Percentiles rank a stretch among this genome's conserved stretches.
These are phyloP conservation scores for Takifugu flavidus DNA, from an alignment of 2,113 vertebrate genomes.

Conservation along the genomic window DNA sequence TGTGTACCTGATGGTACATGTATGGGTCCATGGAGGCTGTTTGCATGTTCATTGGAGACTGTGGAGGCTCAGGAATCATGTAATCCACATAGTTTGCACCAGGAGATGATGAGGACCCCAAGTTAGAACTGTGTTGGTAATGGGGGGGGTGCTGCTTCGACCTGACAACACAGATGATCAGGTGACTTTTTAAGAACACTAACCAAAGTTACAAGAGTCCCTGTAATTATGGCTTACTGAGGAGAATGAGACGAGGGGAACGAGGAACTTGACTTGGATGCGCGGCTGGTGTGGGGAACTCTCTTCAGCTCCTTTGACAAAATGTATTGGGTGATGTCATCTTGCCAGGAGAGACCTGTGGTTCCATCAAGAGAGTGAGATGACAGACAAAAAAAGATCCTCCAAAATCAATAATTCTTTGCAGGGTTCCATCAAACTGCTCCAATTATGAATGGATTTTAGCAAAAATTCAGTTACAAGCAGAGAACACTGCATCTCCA, in stretches of 20 bases:
- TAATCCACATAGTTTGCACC: slow-evolving; percentile 85
- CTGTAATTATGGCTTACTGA: slow-evolving; percentile 45
- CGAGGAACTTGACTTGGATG: slow-evolving; percentile 47
- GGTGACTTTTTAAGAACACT: background rate
- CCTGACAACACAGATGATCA: slow-evolving; percentile 36
- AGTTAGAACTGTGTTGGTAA: slow-evolving; percentile 48
- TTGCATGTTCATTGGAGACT: slow-evolving; percentile 74
- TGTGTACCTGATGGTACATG: slow-evolving; percentile 83
- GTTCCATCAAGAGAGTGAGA: background rate
- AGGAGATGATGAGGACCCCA: slow-evolving; percentile 49
- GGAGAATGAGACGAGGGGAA: slow-evolving; percentile 31
- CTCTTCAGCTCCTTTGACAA: slow-evolving; percentile 93
- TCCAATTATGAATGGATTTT: slow-evolving; percentile 2
- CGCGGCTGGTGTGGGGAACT: slow-evolving; percentile 78
- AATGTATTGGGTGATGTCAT: slow-evolving; percentile 92
- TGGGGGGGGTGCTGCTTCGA: slow-evolving; percentile 54
- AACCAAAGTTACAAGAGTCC: background rate
- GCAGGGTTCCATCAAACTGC: background rate
- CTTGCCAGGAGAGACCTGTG: slow-evolving; percentile 92
- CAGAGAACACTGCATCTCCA: background rate
- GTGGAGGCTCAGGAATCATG: slow-evolving; percentile 80
- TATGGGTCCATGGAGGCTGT: slow-evolving; percentile 83
- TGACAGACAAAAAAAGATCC: background rate
- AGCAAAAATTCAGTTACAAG: background rate
- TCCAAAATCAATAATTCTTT: slow-evolving; percentile 6